A percentile compares a stretch with the other conserved stretches of the same genome.
Conservation (phyloP, 2,888 invertebrate species). For the Chloroclysta siterata region DNA sequence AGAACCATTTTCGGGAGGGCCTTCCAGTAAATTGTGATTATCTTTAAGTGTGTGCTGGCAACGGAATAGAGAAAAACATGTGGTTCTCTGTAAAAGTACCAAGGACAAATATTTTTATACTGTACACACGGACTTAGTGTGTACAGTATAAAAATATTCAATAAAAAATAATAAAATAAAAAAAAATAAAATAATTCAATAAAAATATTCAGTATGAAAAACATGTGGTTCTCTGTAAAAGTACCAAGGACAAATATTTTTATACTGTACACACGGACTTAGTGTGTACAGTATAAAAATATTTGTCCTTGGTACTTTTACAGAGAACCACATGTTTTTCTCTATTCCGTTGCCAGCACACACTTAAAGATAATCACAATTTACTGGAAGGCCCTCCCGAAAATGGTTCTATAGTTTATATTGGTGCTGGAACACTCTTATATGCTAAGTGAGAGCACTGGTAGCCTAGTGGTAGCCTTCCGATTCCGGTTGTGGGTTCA, state of each 20-base stretch:
- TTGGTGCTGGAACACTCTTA: no score
- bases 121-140: no score
- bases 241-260: not conserved
- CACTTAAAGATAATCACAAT: conserved; percentile 84
- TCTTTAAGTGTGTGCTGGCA: conserved; percentile 74
- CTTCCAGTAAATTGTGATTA: conserved; percentile 82
- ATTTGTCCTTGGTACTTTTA: not conserved
- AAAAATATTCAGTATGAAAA: no score
- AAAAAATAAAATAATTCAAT: no score
- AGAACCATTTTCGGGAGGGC: conserved; percentile 69
- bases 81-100: conserved; percentile 16
- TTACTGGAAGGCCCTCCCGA: conserved; percentile 72
- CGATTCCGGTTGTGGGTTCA: no score
- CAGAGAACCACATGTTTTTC: conserved; percentile 22
- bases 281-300: no score
- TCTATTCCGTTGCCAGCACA: conserved; percentile 46
- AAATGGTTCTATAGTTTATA: conserved; percentile 71
- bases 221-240: conserved; percentile 17
- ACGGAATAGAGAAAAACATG: conserved; percentile 21
- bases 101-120: not conserved
- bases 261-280: not conserved
- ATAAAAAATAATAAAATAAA: no score
- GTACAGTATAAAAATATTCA: no score
- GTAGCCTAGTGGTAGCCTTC: no score
- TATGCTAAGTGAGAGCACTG: no score